Base-by-base conservation (phyloP, 2,113 vertebrate genomes). In the Brachyistius frenatus region DNA sequence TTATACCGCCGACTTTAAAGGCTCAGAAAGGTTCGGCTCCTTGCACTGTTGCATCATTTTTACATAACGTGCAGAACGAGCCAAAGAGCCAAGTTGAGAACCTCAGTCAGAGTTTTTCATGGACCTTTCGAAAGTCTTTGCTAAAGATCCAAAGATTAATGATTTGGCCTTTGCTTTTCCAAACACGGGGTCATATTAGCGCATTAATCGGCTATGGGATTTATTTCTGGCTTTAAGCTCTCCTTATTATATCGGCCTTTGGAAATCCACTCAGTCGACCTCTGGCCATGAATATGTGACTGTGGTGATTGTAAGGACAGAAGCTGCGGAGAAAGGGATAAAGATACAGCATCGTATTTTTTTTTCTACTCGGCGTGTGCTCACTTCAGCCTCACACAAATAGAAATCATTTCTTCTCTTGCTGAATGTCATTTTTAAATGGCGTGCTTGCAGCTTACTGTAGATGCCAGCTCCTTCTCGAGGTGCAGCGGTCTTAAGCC, bases 1-100 rank as follows among this genome's bases (percentile, higher is more conserved):
- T 76, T 75, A 66, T 54, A 49, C 33, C 63, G 39, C 39, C 62
- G 57, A 33, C 53, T 54, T 47, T 14, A 63, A 86, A 78, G 14
- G 54, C 30, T 70, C 32, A 5, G 11, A 6, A 1, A 57, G 1
- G 52, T 77, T 33, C 10, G 2, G 14, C 55, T 53, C 60, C 2
- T 54, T 5, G 3, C 10, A 36, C 3, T 70, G 46, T 70, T 62
- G 76, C 6, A 76, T 62, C 30, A 9, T 71, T 83, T 81, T 72
- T 61, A 70, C 39, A 36, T 76, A 71, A 76, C 66, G 31, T 37
- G 2, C 14, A 50, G 1, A 7, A 54, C 46, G 36, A 33, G 41
- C 56, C 61, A 72, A 68, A 67, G 46, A 71, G 50, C 16, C 16
- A 39, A 64, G 60, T 76, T 46, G n/a, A 57, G 33, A 56, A 53